A percentile compares a stretch with the other conserved stretches of the same genome.
Conservation (phyloP, 2,888 invertebrate genomes). For the Tanypteryx hageni region DNA sequence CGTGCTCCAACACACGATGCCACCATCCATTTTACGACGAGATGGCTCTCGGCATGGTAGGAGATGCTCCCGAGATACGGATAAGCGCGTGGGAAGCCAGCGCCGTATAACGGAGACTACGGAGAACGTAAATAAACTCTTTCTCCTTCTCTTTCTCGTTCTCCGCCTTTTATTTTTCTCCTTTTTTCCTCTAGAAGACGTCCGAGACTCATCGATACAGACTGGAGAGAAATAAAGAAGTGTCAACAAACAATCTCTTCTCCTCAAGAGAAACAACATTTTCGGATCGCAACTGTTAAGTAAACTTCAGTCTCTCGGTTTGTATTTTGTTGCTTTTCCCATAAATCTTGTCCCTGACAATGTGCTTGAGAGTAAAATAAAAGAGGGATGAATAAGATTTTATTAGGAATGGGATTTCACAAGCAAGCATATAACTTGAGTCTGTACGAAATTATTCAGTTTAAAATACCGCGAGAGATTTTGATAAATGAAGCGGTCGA, state of each 20-base stretch:
- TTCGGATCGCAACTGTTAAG: too few species aligned
- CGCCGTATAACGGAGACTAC: not conserved
- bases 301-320: too few species aligned
- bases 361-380: too few species aligned
- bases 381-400: too few species aligned
- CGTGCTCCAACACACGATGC: not conserved
- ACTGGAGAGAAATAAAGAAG: not conserved
- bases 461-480: too few species aligned
- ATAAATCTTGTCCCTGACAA: too few species aligned
- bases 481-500: too few species aligned
- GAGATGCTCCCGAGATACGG: not conserved
- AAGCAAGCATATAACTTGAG: too few species aligned
- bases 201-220: not conserved
- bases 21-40: not conserved
- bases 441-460: too few species aligned
- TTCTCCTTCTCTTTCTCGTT: not conserved
- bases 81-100: not conserved
- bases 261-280: not conserved
- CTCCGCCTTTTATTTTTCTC: not conserved
- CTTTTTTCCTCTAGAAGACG: not conserved
- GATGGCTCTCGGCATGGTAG: not conserved
- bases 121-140: conserved; percentile 12
- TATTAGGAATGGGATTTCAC: too few species aligned
- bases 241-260: not conserved
- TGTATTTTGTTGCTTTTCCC: too few species aligned